phyloP scores from a whole-genome alignment of 2,888 invertebrate species.

The Diarsia dahlii region DNA sequence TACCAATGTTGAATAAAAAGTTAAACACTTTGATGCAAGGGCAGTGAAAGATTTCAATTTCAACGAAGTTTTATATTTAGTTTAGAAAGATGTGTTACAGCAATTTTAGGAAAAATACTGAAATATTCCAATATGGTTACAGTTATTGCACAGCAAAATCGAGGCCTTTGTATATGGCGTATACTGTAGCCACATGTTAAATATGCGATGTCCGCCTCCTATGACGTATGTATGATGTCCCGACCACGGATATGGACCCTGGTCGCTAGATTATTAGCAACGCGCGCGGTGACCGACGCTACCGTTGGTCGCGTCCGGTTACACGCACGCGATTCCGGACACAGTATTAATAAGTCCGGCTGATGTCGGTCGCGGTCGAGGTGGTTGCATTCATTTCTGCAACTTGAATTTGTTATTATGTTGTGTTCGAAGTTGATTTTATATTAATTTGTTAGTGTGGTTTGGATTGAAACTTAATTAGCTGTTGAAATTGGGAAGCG shows the following conservation, averaged over 20 bases:
- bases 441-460: not conserved
- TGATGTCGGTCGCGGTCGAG: conserved; percentile 45
- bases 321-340: conserved; percentile 42
- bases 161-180: not conserved
- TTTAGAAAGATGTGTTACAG: not conserved
- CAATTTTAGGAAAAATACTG: not conserved
- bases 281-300: conserved; percentile 40
- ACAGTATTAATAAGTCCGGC: conserved; percentile 57
- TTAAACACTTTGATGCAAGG: not conserved
- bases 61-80: no score
- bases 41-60: not conserved
- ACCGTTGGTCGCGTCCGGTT: conserved; percentile 50
- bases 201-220: conserved; percentile 40
- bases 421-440: not conserved
- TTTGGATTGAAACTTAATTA: conserved; percentile 12
- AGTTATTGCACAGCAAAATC: not conserved
- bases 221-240: conserved; percentile 51
- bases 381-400: conserved; percentile 49
- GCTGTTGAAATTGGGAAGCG: not conserved
- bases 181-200: conserved; percentile 17
- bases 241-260: conserved; percentile 58
- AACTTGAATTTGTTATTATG: conserved; percentile 9
- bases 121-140: not conserved
- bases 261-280: conserved; percentile 55
- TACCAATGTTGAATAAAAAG: not conserved